Evolutionary conservation across 2,113 vertebrate genomes (phyloP).

Genomic region (Amphiprion ocellaris): DNA sequence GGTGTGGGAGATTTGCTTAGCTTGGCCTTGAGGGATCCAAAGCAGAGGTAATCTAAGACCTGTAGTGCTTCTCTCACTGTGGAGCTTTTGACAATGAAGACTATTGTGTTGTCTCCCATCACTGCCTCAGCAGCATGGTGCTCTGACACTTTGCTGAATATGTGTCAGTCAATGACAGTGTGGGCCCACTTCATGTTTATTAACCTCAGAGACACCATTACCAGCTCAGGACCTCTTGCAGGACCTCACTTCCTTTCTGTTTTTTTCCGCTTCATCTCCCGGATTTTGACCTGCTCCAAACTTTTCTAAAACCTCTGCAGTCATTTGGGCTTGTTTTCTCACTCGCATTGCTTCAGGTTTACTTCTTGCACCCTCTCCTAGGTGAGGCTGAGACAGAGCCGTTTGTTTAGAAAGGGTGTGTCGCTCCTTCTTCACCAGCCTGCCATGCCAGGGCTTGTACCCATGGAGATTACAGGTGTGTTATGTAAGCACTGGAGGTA

Average conservation of each 20-base stretch:
- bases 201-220: slow-evolving; percentile 66
- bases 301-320: slow-evolving; percentile 21
- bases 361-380: slow-evolving; percentile 45
- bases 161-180: slow-evolving; percentile 27
- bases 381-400: slow-evolving; percentile 68
- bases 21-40: slow-evolving; percentile 69
- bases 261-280: neutral
- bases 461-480: slow-evolving; percentile 81
- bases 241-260: neutral
- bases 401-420: slow-evolving; percentile 86
- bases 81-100: slow-evolving; percentile 67
- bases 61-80: slow-evolving; percentile 50
- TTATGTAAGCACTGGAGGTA: slow-evolving; percentile 68
- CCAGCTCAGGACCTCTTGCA: slow-evolving; percentile 2
- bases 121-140: slow-evolving; percentile 44
- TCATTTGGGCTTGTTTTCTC: neutral
- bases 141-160: slow-evolving; percentile 38
- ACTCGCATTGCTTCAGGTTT: slow-evolving; percentile 20
- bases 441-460: slow-evolving; percentile 83
- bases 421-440: slow-evolving; percentile 61
- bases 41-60: slow-evolving; percentile 75
- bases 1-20: slow-evolving; percentile 74
- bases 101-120: slow-evolving; percentile 65
- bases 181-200: slow-evolving; percentile 57
- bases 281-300: slow-evolving; percentile 41